Percentiles rank a stretch among this genome's conserved stretches.
These are phyloP conservation scores for Ranitomeya variabilis DNA, from an alignment of 2,113 vertebrate genomes.

Conservation along the genomic window DNA sequence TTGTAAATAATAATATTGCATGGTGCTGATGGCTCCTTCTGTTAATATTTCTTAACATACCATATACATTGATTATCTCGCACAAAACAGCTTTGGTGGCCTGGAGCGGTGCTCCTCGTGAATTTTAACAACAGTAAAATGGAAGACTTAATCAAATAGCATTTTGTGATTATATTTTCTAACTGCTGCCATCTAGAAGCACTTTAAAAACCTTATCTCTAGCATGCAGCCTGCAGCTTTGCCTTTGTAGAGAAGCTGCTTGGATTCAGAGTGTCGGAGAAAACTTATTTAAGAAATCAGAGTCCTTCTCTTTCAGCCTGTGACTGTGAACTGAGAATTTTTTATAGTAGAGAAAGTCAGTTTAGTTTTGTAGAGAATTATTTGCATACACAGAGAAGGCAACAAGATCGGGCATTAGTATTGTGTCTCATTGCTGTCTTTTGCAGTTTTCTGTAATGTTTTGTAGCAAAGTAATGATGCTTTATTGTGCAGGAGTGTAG, in stretches of 20 bases:
- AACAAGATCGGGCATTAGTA: not conserved
- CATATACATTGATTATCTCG: slow-evolving; percentile 55
- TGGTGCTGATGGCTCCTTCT: slow-evolving; percentile 39
- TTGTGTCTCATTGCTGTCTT: not conserved
- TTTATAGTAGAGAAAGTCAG: not conserved
- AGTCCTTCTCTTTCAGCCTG: slow-evolving; percentile 8
- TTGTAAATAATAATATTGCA: slow-evolving; percentile 45
- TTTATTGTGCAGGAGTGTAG: not conserved
- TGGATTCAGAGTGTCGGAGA: slow-evolving; percentile 26
- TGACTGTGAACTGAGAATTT: slow-evolving; percentile 21
- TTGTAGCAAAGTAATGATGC: not conserved
- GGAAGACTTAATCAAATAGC: slow-evolving; percentile 57
- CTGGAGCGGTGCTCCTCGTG: slow-evolving; percentile 37
- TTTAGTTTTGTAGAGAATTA: slow-evolving; percentile 20
- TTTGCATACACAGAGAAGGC: slow-evolving; percentile 20
- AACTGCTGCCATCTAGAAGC: slow-evolving; percentile 54
- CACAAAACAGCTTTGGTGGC: slow-evolving; percentile 53
- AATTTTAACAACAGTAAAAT: slow-evolving; percentile 57
- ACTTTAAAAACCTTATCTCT: slow-evolving; percentile 57
- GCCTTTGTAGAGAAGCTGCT: slow-evolving; percentile 55
- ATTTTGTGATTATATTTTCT: slow-evolving; percentile 56
- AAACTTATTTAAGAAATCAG: slow-evolving; percentile 50
- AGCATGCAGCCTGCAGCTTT: slow-evolving; percentile 53
- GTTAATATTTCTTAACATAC: slow-evolving; percentile 45
- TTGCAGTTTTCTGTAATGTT: not conserved